phyloP scores from a whole-genome alignment of 2,113 vertebrate genomes.

The Lagopus leucura region DNA sequence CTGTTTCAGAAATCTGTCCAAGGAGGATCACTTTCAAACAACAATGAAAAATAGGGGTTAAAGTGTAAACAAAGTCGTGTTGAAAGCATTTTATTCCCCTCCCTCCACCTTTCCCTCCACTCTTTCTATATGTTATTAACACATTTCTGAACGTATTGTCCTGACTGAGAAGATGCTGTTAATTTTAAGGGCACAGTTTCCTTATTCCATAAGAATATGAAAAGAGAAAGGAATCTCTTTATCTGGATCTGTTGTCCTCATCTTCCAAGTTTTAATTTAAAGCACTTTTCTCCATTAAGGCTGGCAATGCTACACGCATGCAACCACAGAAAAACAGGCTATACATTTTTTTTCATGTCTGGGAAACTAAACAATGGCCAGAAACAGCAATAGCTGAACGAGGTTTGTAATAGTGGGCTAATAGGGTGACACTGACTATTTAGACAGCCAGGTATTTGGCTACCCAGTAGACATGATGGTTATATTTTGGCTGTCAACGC shows the following conservation, averaged over 20 bases:
- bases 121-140: neutral
- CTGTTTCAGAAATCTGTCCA: constrained; percentile 48
- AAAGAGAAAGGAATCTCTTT: neutral
- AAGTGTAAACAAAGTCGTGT: constrained; percentile 46
- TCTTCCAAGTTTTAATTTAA: neutral
- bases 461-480: neutral
- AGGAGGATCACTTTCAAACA: constrained; percentile 33
- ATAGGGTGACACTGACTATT: neutral
- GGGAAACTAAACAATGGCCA: neutral
- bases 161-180: neutral
- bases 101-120: neutral
- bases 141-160: neutral
- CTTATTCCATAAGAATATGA: neutral
- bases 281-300: neutral
- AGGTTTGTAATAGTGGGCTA: neutral
- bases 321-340: neutral
- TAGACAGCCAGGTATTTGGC: neutral
- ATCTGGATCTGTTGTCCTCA: neutral
- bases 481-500: neutral
- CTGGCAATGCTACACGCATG: neutral
- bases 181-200: neutral
- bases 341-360: neutral
- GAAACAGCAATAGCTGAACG: neutral
- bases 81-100: neutral
- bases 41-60: constrained; percentile 21